phyloP scores from a whole-genome alignment of 2,797 vertebrate genomes.

The Gorsachius magnificus region DNA sequence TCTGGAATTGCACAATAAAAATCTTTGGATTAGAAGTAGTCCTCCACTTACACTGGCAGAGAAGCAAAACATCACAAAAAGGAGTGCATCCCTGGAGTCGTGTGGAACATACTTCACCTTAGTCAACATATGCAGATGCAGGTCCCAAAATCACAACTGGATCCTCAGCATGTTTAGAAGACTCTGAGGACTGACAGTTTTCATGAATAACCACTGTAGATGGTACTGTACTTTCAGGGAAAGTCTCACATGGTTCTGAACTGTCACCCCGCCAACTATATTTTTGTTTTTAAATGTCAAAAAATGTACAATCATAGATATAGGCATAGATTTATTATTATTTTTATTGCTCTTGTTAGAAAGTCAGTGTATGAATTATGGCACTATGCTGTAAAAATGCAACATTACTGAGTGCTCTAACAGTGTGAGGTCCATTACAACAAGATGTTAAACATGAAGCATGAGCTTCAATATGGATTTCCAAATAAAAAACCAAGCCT shows the following conservation, averaged over 20 bases:
- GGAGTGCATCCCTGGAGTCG: not conserved
- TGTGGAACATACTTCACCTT: not conserved
- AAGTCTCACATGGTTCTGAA: not conserved
- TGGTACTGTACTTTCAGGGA: not conserved
- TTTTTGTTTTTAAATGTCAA: not conserved
- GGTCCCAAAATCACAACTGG: not conserved
- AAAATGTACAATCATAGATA: not conserved
- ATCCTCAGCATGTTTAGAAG: not conserved
- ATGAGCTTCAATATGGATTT: not conserved
- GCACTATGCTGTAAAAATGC: slow-evolving; percentile 50
- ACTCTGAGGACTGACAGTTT: not conserved
- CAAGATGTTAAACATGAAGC: slow-evolving; percentile 15
- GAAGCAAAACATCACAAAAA: not conserved
- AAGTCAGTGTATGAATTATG: slow-evolving; percentile 41
- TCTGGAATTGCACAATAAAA: not conserved
- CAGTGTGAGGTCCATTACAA: not conserved
- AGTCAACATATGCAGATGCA: not conserved
- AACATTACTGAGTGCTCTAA: slow-evolving; percentile 28
- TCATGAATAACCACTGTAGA: not conserved
- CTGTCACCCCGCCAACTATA: not conserved
- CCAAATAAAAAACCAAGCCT: not conserved
- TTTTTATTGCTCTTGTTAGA: slow-evolving; percentile 65
- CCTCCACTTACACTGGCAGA: not conserved
- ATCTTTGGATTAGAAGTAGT: not conserved
- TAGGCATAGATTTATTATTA: not conserved